These are phyloP conservation scores for Macrostomum lignano DNA, from an alignment of 1,140 invertebrate species.

Conservation along the genomic window DNA sequence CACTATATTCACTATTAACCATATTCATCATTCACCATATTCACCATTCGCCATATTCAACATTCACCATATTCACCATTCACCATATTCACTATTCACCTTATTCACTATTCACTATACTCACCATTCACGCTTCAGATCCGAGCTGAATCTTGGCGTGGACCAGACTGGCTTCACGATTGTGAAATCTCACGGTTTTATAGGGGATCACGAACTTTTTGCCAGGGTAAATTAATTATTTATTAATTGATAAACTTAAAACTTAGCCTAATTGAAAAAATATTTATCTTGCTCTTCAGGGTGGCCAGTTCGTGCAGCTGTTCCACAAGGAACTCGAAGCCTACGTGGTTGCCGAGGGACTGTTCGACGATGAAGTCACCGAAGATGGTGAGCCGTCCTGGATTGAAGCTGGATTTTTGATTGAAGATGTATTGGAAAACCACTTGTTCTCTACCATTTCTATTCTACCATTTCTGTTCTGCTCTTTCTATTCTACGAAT, in stretches of 20 bases:
- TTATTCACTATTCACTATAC: too few relatives aligned
- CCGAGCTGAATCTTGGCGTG: neutral
- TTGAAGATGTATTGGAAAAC: too few relatives aligned
- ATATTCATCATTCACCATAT: too few relatives aligned
- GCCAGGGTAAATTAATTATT: constrained; percentile 7
- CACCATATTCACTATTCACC: too few relatives aligned
- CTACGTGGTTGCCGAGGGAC: constrained; percentile 8
- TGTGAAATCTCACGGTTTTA: constrained; percentile 9
- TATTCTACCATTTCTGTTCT: too few relatives aligned
- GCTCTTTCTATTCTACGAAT: too few relatives aligned
- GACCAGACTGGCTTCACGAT: neutral
- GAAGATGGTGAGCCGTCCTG: constrained; percentile 7
- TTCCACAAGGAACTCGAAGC: constrained; percentile 9
- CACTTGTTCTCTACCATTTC: too few relatives aligned
- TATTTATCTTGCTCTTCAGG: constrained; percentile 3
- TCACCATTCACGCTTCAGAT: neutral
- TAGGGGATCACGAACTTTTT: constrained; percentile 7
- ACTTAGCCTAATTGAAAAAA: neutral
- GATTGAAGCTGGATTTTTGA: too few relatives aligned
- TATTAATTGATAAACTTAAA: neutral
- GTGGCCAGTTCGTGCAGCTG: constrained; percentile 7
- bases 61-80: too few relatives aligned
- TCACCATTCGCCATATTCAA: too few relatives aligned
- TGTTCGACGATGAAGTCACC: constrained; percentile 8
- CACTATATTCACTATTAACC: too few relatives aligned